Evolutionary conservation across 92 coral and sea anemone species (phyloP).

Genomic region (Scolanthus callimorphus): DNA sequence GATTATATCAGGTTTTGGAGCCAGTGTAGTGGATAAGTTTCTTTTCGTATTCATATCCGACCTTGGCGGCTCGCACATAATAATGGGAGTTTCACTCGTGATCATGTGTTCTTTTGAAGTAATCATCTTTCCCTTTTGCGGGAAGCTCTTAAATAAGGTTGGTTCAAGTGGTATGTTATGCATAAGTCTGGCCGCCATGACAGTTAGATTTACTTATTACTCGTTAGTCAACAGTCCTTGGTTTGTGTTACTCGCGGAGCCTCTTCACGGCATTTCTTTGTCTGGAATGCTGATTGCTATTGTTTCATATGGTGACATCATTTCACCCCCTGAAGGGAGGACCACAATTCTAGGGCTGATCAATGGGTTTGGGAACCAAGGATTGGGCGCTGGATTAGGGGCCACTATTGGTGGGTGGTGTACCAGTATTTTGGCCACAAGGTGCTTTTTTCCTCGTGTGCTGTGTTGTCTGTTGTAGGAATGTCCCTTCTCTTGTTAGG

Average conservation of each 20-base stretch:
- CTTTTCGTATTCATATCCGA: conserved; percentile 18
- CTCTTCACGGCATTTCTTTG: conserved; percentile 33
- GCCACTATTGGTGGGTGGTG: conserved; percentile 19
- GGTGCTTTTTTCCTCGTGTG: conserved; percentile 25
- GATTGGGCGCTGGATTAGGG: conserved; percentile 38
- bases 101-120: conserved; percentile 12
- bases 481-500: no score
- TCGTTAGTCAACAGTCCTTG: conserved; percentile 24
- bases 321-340: conserved; percentile 25
- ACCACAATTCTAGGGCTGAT: conserved; percentile 22
- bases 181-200: background rate
- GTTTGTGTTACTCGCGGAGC: conserved; percentile 23
- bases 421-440: conserved; percentile 27
- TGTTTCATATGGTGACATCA: conserved; percentile 13
- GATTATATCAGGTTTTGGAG: background rate
- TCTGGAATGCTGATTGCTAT: conserved; percentile 25
- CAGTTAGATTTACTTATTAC: conserved; percentile 2
- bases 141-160: background rate
- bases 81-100: conserved; percentile 13
- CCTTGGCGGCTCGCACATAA: conserved; percentile 20
- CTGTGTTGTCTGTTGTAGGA: no score
- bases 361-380: conserved; percentile 17
- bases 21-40: background rate
- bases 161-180: conserved; percentile 8
- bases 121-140: conserved; percentile 7